Base-by-base conservation (phyloP, 2,113 vertebrate genomes). In the Coregonus clupeaformis region DNA sequence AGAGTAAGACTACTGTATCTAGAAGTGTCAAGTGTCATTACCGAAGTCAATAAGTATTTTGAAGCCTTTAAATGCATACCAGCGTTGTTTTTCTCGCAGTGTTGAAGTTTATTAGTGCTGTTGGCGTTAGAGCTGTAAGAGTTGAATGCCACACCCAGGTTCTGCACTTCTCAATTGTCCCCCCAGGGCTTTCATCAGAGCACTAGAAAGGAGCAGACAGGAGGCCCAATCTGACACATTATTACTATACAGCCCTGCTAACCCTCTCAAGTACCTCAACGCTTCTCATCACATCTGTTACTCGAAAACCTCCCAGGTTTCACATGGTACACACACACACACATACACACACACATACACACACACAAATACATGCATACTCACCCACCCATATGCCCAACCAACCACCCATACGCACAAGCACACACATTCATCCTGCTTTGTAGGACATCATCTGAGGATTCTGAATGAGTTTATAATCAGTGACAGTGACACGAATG, bases 201-300 rank as follows among this genome's bases (percentile, higher is more conserved):
- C 20, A 59, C 59, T 36, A 13, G 72, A 78, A 67, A 52, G n/a
- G 68, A 77, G 30, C 22, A 3, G 74, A 80, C 72, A 72, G 55
- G 68, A 83, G 47, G 29, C 69, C 49, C 25, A 24, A 16, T 13
- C 59, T 64, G 22, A 65, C 42, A 66, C 13, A 16, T 27, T 64
- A 27, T 64, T 64, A 65, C 63, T 65, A 29, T 65, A 65, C 12
- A 11, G 9, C 20, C n/a, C 49, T 22, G 57, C 5, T 60, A 22
- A 22, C 57, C 57, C n/a, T 59, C n/a, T 60, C 20, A 22, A 24
- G 42, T n/a, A 69, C 22, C 5, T 36, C 32, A n/a, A 69, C 73
- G 30, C 32, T 71, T 16, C 22, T 74, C 71, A 67, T 65, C 52
- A 82, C 5, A 59, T 16, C 30, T 30, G 30, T 42, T 13, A 3